phyloP scores from a whole-genome alignment of 2,888 invertebrate species.

The Sthenelais limicola region DNA sequence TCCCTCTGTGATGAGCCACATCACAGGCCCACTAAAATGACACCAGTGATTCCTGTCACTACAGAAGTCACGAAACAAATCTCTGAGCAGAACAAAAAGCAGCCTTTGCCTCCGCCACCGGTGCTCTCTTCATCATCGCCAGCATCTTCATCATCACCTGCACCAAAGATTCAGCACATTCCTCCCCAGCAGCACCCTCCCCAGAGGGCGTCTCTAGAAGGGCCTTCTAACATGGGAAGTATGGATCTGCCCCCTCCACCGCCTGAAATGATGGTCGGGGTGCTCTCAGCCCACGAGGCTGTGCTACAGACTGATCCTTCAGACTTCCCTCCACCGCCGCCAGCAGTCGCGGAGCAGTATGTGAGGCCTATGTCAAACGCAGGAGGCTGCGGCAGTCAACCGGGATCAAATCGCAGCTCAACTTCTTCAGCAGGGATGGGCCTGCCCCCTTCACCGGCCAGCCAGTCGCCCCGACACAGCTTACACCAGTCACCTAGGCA shows the following conservation, averaged over 20 bases:
- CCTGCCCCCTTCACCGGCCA: conserved; percentile 17
- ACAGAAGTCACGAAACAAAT: conserved; percentile 46
- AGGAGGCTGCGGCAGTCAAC: background rate
- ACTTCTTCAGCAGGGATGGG: conserved; percentile 19
- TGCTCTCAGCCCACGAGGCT: conserved; percentile 9
- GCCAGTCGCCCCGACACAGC: conserved; percentile 25
- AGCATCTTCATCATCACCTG: no score
- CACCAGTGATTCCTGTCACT: conserved; percentile 46
- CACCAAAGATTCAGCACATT: conserved; percentile 20
- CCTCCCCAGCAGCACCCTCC: conserved; percentile 32
- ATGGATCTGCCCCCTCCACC: conserved; percentile 29
- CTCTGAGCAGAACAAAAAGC: conserved; percentile 27
- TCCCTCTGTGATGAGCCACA: background rate
- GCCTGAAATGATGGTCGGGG: conserved; percentile 15
- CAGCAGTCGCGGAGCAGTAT: conserved; percentile 15
- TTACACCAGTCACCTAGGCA: conserved; percentile 12
- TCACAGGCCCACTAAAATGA: conserved; percentile 41
- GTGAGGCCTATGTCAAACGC: conserved; percentile 13
- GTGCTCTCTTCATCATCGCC: no score
- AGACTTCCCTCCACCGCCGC: conserved; percentile 18
- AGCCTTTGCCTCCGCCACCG: conserved; percentile 8
- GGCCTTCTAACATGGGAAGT: conserved; percentile 20
- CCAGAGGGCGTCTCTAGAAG: conserved; percentile 10
- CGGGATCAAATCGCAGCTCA: conserved; percentile 27
- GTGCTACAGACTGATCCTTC: conserved; percentile 11